These are phyloP conservation scores for Hesperophylax magnus DNA, from an alignment of 1,140 invertebrate genomes.

Conservation along the genomic window DNA sequence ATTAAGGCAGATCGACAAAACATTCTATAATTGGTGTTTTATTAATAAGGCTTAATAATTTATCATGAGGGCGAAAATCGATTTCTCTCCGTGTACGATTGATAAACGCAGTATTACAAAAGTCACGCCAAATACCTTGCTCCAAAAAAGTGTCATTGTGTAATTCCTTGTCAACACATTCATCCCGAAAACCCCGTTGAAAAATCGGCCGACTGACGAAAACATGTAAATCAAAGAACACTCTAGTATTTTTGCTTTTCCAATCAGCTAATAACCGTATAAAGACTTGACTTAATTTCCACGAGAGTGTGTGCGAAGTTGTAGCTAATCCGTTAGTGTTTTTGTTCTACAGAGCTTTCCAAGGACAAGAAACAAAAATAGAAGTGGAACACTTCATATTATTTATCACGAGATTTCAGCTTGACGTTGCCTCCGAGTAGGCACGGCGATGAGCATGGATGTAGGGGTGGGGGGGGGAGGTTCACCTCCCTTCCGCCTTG, in stretches of 20 bases:
- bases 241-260: not conserved
- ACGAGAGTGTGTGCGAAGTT: slow-evolving; percentile 18
- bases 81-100: too few species aligned
- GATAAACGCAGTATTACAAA: too few species aligned
- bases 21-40: too few species aligned
- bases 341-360: not conserved
- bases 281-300: slow-evolving; percentile 5
- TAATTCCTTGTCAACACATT: too few species aligned
- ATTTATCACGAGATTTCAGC: slow-evolving; percentile 37
- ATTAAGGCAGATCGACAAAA: too few species aligned
- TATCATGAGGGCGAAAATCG: too few species aligned
- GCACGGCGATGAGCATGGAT: not conserved
- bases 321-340: slow-evolving; percentile 19
- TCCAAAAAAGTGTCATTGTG: too few species aligned
- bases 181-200: too few species aligned
- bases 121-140: too few species aligned
- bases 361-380: slow-evolving; percentile 2
- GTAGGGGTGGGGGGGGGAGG: not conserved
- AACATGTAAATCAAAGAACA: not conserved
- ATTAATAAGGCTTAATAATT: too few species aligned
- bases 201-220: not conserved
- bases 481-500: slow-evolving; percentile 26
- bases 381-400: slow-evolving; percentile 20
- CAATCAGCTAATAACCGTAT: slow-evolving; percentile 30
- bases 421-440: not conserved